Base-by-base conservation (phyloP, 2,113 vertebrate species). In the Candoia aspera region DNA sequence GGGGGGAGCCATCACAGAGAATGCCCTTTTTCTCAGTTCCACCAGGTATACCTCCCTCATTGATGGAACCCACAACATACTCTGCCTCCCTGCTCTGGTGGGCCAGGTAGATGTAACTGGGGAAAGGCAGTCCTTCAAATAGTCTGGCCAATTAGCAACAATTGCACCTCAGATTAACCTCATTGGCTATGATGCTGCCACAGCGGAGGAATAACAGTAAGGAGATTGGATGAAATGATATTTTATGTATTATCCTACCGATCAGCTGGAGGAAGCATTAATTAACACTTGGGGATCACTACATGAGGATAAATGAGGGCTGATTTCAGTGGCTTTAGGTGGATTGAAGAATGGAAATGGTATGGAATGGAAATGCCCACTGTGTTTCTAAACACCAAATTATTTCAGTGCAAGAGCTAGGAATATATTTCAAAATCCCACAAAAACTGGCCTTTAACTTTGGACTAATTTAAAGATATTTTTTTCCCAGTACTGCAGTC, bases 181-280 rank as follows among this genome's bases (percentile, higher is more conserved):
- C 98, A 98, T 98, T 96, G 97, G 98, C 98, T 98, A 98, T 97
- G 97, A 98, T 98, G 98, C 97, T 98, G 98, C 98, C 98, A 98
- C 98, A 98, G 97, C 3, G 42, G 2, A 42, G 42, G 3, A 79
- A 79, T 79, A 42, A 79, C 0, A 0, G 19, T 42, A 79, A 21
- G 17, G 8, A 17, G 17, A 9, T 79, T 79, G 37, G 42, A 79
- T 79, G 21, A 33, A 79, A 79, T 49, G 49, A 8, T 42, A 79
- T 73, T 33, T 73, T 33, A 33, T 1, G 6, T 33, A 73, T 79
- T 79, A 6, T 13, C 37, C 37, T 79, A 8, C 33, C 19, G 33
- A 79, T 79, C n/a, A 37, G 68, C n/a, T 79, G 33, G 68, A 79
- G 33, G 33, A 37, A 79, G n/a, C 68, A 79, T 79, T 19, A 21